These are phyloP conservation scores for Stichopus horrens DNA, from an alignment of 53 echinoderm and acorn worm genomes.

Conservation along the genomic window DNA sequence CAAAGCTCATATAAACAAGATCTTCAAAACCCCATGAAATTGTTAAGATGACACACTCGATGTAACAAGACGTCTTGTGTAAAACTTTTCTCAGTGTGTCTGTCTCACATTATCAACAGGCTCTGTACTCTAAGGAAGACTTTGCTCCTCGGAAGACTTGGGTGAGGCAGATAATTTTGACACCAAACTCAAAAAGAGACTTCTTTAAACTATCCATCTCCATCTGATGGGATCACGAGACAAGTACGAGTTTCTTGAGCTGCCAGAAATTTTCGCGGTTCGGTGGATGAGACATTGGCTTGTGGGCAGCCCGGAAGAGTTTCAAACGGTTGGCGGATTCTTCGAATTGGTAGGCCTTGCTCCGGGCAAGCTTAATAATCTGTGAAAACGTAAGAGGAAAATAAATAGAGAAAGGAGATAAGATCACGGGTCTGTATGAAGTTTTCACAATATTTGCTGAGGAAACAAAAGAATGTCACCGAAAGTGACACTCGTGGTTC, in stretches of 20 bases:
- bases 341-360: constrained; percentile 90
- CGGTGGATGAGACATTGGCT: constrained; percentile 39
- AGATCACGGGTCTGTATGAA: neutral
- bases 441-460: neutral
- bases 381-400: constrained; percentile 6
- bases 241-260: constrained; percentile 11
- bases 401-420: neutral
- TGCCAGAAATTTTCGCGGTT: neutral
- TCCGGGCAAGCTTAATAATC: constrained; percentile 77
- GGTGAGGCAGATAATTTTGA: too few relatives aligned
- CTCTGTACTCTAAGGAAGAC: too few relatives aligned
- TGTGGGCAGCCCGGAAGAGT: constrained; percentile 73
- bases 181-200: too few relatives aligned
- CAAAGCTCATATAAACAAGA: too few relatives aligned
- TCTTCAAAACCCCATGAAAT: too few relatives aligned
- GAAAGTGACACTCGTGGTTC: neutral
- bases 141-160: too few relatives aligned
- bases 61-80: too few relatives aligned
- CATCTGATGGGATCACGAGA: neutral
- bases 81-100: too few relatives aligned
- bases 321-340: constrained; percentile 83
- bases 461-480: neutral
- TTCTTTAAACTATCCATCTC: neutral
- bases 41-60: too few relatives aligned
- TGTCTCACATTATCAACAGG: too few relatives aligned